Base-by-base conservation (phyloP, 1,140 invertebrate genomes). In the Drosophila repleta region DNA sequence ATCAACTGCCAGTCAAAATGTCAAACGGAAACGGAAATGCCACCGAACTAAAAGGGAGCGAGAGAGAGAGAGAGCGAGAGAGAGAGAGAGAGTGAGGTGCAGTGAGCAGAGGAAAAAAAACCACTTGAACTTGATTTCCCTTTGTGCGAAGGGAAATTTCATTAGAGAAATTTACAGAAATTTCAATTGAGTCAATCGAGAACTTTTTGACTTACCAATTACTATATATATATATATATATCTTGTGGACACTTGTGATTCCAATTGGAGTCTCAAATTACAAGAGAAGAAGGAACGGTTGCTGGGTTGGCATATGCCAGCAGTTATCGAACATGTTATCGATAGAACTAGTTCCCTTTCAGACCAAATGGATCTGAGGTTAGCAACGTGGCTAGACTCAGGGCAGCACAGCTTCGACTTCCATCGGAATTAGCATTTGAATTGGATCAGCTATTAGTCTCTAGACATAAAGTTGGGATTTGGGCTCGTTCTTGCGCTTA, bases 1-100 rank as follows among this genome's bases (percentile, higher is more conserved):
- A 71, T 71, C 68, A 71, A 58, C 62, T 71, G 68, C 46, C 68
- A 71, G 68, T 71, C 68, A 71, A 71, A 45, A 53, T 71, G 68
- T 71, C 68, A 71, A 66, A 49, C 51, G 41, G 35, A 56, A 46
- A 48, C 17, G 51, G 39, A 17, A 35, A 64, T 26, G 41, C 41
- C 39, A 51, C 43, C 26, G 11, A 18, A 39, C 39, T 29, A 58
- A 45, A 18, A 20, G 43, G 39, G 39, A 48, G 8, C 13, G 45
- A 41, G 43, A 32, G 5, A 10, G 52, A 13, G 46, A 10, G 4
- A 10, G 53, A 1, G 24, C 10, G n/a, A 21, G 39, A 4, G 45
- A 45, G 37, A 39, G n/a, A 11, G 17, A 13, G 20, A n/a, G 45
- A 10, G 10, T 10, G 17, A 4, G 8, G 10, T 20, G 18, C 0